Percentiles rank a stretch among this genome's conserved stretches.
These are phyloP conservation scores for Chrysomela aeneicollis DNA, from an alignment of 2,888 invertebrate species.

Conservation along the genomic window DNA sequence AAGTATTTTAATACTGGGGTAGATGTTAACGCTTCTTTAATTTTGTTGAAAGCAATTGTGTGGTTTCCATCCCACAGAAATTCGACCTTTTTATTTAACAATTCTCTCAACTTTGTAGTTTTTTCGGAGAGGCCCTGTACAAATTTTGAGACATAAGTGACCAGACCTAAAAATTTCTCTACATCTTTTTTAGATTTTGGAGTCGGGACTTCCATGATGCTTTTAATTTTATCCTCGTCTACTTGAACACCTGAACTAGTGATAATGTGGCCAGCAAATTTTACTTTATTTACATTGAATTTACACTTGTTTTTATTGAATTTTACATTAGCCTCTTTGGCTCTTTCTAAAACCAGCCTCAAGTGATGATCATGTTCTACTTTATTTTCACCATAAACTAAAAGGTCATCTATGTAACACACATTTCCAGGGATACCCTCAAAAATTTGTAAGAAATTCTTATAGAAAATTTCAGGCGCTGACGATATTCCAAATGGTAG, in stretches of 20 bases:
- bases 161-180: constrained; percentile 9
- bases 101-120: constrained; percentile 13
- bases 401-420: constrained; percentile 47
- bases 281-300: constrained; percentile 32
- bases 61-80: neutral
- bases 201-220: constrained; percentile 8
- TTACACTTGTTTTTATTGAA: constrained; percentile 39
- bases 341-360: constrained; percentile 32
- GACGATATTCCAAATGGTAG: constrained; percentile 40
- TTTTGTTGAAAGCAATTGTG: constrained; percentile 1
- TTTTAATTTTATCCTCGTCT: constrained; percentile 22
- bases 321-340: constrained; percentile 24
- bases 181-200: constrained; percentile 8
- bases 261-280: constrained; percentile 39
- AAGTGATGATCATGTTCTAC: constrained; percentile 43
- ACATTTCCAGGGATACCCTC: constrained; percentile 15
- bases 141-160: constrained; percentile 10
- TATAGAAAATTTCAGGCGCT: constrained; percentile 14
- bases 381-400: constrained; percentile 40
- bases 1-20: constrained; percentile 16
- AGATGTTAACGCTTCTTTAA: constrained; percentile 9
- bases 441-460: constrained; percentile 16
- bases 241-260: constrained; percentile 33
- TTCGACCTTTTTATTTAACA: constrained; percentile 9
- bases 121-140: constrained; percentile 12